Conservation (phyloP, 2,888 invertebrate species). For the Bruchidius siliquastri region DNA sequence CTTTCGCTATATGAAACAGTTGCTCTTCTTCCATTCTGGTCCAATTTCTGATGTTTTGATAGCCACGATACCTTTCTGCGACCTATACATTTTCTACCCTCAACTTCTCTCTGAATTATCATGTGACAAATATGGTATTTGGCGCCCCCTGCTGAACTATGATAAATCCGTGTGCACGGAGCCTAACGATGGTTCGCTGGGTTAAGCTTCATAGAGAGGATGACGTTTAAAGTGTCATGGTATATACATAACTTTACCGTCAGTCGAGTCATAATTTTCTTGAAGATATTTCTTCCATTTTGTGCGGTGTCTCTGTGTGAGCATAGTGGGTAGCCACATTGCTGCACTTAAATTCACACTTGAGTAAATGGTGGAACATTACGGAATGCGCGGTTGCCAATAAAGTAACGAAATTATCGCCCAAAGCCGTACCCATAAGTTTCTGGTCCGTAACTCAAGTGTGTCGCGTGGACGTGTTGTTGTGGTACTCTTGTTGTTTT, state of each 20-base stretch:
- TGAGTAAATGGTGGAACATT: background rate
- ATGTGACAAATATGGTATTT: too few species aligned
- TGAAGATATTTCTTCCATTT: background rate
- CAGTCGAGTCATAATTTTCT: background rate
- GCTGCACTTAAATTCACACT: background rate
- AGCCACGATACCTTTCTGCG: too few species aligned
- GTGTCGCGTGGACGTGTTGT: slow-evolving; percentile 15
- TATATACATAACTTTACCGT: background rate
- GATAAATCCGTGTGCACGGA: too few species aligned
- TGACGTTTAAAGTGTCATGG: too few species aligned
- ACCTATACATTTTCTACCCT: too few species aligned
- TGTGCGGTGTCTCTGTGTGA: background rate
- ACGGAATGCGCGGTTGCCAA: slow-evolving; percentile 23
- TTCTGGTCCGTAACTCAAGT: slow-evolving; percentile 25
- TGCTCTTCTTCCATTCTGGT: too few species aligned
- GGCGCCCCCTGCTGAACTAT: too few species aligned
- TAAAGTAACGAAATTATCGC: slow-evolving; percentile 29
- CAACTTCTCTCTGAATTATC: too few species aligned
- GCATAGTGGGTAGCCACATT: background rate
- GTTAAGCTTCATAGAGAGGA: too few species aligned
- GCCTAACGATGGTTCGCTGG: too few species aligned
- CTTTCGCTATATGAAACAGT: too few species aligned
- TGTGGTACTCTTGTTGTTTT: background rate
- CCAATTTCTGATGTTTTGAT: too few species aligned
- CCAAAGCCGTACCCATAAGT: slow-evolving; percentile 20